Evolutionary conservation across 2,113 vertebrate genomes (phyloP).

Genomic region (Orientallactaga bullata): DNA sequence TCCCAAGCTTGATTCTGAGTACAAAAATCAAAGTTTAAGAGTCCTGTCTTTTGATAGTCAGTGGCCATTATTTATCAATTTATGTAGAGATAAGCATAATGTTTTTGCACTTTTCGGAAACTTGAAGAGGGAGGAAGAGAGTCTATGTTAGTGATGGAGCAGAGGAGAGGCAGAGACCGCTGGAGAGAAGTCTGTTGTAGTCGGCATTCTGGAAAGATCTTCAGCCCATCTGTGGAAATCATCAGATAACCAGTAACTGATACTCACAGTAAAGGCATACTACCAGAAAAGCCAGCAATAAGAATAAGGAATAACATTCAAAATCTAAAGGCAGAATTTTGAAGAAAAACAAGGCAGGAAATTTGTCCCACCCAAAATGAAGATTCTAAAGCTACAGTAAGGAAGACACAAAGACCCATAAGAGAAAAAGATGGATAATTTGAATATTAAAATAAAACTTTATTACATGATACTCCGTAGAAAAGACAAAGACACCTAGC

Average conservation of each 20-base stretch:
- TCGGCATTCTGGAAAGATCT: not conserved
- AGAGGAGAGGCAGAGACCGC: not conserved
- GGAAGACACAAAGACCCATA: not conserved
- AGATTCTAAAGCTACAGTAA: constrained; percentile 1
- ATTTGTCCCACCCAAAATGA: not conserved
- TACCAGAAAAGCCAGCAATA: constrained; percentile 27
- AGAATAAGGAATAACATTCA: not conserved
- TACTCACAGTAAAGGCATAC: constrained; percentile 39
- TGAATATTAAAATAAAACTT: constrained; percentile 36
- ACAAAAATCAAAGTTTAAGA: not conserved
- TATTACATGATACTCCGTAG: not conserved
- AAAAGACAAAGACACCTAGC: constrained; percentile 16
- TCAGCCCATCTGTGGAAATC: not conserved
- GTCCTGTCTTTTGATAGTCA: not conserved
- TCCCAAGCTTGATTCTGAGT: not conserved
- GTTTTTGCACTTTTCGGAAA: constrained; percentile 42
- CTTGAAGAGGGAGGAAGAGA: not conserved
- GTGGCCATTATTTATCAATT: not conserved
- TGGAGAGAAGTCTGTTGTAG: not conserved
- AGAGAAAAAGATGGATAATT: not conserved
- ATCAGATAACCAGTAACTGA: constrained; percentile 28
- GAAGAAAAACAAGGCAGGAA: constrained; percentile 36
- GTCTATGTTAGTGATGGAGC: not conserved
- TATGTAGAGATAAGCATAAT: not conserved
- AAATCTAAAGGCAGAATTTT: constrained; percentile 32